Evolutionary conservation across 2,888 invertebrate species (phyloP), one percentile per base, ranked within the genome.

Genomic region (Andrena bicolor): DNA sequence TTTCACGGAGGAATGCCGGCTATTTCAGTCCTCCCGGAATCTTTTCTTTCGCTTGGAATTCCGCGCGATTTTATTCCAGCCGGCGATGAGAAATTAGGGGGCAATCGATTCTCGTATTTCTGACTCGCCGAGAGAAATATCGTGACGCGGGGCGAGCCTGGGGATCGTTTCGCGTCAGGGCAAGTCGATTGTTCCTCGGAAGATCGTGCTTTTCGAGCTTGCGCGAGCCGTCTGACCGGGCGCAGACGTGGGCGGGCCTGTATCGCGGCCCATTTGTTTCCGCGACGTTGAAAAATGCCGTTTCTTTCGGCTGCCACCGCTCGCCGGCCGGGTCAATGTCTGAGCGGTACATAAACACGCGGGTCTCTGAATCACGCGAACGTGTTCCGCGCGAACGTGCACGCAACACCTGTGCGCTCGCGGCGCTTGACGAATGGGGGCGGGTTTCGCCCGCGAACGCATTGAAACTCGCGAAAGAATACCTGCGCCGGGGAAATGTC

Each of bases 211-310:
- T 77, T 82, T 80, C 68, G 76, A 70, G 72, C 71, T 77, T 56
- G 58, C 65, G 10, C 77, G 75, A 63, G 41, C 65, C 51, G 63
- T 73, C 30, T 30, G 65, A 20, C 28, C 20, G 23, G 16, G 48
- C 51, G 65, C 20, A 53, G 64, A 51, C 84, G 78, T 72, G 82
- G 86, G 84, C 80, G 86, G 84, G 85, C 85, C 73, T 78, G 85
- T 89, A 90, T 87, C 85, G 80, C 81, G 78, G 65, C 75, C 86
- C 87, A 90, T 90, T 90, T 89, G 86, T 90, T 90, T 87, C 76
- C 80, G 41, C 72, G 90, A 90, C 90, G 86, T 90, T 90, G 90
- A 90, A 86, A 84, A 90, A 90, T 88, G 88, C 74, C 70, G 84
- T 88, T 88, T 86, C 87, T 90, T 88, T 85, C 78, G 69, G 75